Base-by-base conservation (phyloP, 2,888 invertebrate genomes). In the Cartodere bifasciata region DNA sequence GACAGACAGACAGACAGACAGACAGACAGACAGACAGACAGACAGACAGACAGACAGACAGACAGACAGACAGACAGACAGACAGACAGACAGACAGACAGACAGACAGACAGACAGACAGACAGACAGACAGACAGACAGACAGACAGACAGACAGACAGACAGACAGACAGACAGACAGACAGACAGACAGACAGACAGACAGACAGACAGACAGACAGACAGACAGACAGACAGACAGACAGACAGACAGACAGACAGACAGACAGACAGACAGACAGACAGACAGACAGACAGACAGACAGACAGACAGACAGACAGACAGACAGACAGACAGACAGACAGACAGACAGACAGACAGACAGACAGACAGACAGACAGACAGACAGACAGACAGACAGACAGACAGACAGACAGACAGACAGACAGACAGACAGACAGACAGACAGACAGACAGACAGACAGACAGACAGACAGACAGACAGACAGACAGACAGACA, bases 121-220 rank as follows among this genome's bases (percentile, higher is more conserved):
- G 23, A 23, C 23, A 23, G 23, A 23, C 23, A 23, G 23, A 23
- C 23, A 23, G 23, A 23, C 23, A 23, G 23, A 23, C 23, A 23
- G 23, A 23, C 23, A 23, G 23, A 23, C 23, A 23, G 23, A 23
- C 23, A n/a, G n/a, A n/a, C n/a, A n/a, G n/a, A n/a, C n/a, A n/a
- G 38, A 38, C 38, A 38, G 38, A 38, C 38, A 38, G 38, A 39
- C 39, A 39, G 34, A 38, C 37, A 35, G 38, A 38, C 38, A 39
- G 35, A 40, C 34, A 41, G 38, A 40, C 39, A 40, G 39, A 39
- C 39, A 39, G 39, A 41, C 38, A 40, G 35, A 39, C 35, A 40
- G 36, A 40, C 35, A 40, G 40, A 41, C 35, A 40, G 39, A 40
- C 35, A 40, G 40, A 40, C 35, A 40, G 40, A 41, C 36, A 41